Evolutionary conservation across 2,113 vertebrate species (phyloP).

Genomic region (Prolemur simus): DNA sequence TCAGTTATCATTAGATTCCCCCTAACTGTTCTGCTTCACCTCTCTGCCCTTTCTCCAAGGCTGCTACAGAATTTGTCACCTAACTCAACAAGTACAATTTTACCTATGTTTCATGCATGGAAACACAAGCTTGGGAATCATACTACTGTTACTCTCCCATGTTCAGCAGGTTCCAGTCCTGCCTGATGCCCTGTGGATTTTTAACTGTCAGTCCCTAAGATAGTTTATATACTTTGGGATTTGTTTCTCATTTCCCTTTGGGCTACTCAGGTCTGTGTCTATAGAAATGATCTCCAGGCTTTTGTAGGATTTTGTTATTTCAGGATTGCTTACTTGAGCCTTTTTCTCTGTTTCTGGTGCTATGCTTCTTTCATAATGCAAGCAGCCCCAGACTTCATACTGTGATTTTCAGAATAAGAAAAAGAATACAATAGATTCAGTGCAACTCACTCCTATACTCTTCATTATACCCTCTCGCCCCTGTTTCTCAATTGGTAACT

Average conservation of each 20-base stretch:
- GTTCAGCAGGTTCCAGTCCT: not conserved
- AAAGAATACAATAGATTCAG: not conserved
- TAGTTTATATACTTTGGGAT: not conserved
- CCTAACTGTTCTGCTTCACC: not conserved
- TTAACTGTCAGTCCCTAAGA: not conserved
- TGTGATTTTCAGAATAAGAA: not conserved
- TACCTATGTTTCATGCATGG: not conserved
- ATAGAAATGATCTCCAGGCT: not conserved
- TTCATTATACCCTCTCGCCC: not conserved
- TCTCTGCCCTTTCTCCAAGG: not conserved
- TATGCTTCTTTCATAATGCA: not conserved
- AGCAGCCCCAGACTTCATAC: not conserved
- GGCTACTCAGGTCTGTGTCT: not conserved
- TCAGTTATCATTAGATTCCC: not conserved
- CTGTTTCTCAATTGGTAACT: not conserved
- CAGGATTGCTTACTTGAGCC: not conserved
- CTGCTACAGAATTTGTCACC: not conserved
- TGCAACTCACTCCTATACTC: not conserved
- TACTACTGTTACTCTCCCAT: not conserved
- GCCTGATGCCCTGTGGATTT: not conserved
- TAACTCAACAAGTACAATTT: not conserved
- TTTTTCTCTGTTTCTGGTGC: not conserved
- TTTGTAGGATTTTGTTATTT: conserved; percentile 28
- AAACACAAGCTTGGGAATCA: not conserved
- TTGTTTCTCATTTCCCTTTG: conserved; percentile 1